Evolutionary conservation across 1,140 invertebrate species (phyloP).

Genomic region (Brachionus angularis): DNA sequence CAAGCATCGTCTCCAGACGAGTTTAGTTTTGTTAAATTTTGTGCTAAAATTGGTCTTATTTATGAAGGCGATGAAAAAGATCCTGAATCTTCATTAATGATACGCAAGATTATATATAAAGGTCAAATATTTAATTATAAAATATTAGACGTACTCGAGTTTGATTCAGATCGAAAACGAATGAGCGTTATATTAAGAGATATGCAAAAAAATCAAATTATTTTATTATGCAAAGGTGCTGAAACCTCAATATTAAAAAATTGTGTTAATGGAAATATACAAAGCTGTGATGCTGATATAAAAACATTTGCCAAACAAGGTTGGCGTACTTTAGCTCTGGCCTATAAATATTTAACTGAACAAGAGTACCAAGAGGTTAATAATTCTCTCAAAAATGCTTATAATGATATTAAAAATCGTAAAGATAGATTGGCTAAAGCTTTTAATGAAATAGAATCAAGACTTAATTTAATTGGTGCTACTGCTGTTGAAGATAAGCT

Average conservation of each 20-base stretch:
- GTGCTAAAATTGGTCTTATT: constrained; percentile 11
- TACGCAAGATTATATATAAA: constrained; percentile 57
- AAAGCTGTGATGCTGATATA: constrained; percentile 23
- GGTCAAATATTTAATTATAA: constrained; percentile 70
- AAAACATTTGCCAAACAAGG: constrained; percentile 29
- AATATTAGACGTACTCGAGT: constrained; percentile 92
- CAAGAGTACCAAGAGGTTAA: background rate
- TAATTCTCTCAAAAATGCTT: constrained; percentile 5
- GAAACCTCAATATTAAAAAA: constrained; percentile 10
- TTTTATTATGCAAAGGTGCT: constrained; percentile 41
- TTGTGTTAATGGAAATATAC: constrained; percentile 36
- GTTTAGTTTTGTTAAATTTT: constrained; percentile 72
- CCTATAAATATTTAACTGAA: constrained; percentile 21
- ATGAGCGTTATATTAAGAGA: constrained; percentile 63
- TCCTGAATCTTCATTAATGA: background rate
- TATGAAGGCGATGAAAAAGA: constrained; percentile 35
- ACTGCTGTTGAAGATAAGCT: constrained; percentile 85
- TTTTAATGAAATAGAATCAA: constrained; percentile 33
- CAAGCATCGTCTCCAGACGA: constrained; percentile 96
- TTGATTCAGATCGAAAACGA: constrained; percentile 95
- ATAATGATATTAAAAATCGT: constrained; percentile 5
- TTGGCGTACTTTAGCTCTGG: constrained; percentile 15
- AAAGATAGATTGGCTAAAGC: background rate
- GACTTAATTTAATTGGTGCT: constrained; percentile 51
- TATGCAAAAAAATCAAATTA: background rate